Conservation (phyloP, 2,888 invertebrate species). For the Zele albiditarsus region DNA sequence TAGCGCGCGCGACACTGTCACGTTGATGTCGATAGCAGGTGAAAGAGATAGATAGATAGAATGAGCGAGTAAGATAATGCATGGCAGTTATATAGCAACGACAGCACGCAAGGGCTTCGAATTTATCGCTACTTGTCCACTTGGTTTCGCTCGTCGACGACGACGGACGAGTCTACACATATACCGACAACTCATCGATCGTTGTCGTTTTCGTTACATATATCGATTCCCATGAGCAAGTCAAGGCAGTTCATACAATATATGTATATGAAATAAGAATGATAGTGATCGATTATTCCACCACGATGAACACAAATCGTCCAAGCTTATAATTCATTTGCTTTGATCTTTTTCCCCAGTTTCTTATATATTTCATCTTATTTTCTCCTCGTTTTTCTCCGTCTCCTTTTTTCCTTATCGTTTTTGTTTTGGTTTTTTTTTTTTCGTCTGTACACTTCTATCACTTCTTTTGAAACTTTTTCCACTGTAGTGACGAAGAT, state of each 20-base stretch:
- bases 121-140: conserved; percentile 39
- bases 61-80: conserved; percentile 12
- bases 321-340: conserved; percentile 7
- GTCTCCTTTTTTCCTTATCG: neutral
- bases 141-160: conserved; percentile 29
- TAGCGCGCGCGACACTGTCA: conserved; percentile 29
- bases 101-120: conserved; percentile 17
- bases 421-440: neutral
- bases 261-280: conserved; percentile 19
- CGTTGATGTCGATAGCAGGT: conserved; percentile 35
- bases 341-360: conserved; percentile 2
- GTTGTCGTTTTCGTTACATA: neutral
- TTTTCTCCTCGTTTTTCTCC: no score
- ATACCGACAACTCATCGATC: conserved; percentile 30
- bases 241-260: neutral
- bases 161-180: neutral
- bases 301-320: conserved; percentile 7
- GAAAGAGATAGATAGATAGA: conserved; percentile 32
- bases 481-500: conserved; percentile 7
- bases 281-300: conserved; percentile 11
- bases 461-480: conserved; percentile 16
- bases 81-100: conserved; percentile 7
- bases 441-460: conserved; percentile 21
- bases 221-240: conserved; percentile 6
- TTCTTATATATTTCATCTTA: neutral